These are phyloP conservation scores for Hoplias malabaricus DNA, from an alignment of 2,113 vertebrate species.

Conservation along the genomic window DNA sequence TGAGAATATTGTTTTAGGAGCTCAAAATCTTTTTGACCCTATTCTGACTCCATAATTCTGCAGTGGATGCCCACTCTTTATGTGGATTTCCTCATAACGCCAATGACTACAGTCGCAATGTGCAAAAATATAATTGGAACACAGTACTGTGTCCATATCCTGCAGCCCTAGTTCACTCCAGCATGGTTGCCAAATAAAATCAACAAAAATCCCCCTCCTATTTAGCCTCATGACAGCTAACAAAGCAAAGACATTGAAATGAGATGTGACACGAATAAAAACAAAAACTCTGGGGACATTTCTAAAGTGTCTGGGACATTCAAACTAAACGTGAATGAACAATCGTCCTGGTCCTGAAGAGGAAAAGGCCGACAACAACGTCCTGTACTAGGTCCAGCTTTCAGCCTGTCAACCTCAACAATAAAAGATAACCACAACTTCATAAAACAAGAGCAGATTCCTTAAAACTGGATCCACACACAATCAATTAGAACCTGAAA, in stretches of 20 bases:
- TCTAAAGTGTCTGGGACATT: not conserved
- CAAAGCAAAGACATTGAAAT: not conserved
- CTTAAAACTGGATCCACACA: not conserved
- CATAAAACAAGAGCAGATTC: not conserved
- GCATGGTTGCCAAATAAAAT: too few relatives aligned
- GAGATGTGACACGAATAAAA: not conserved
- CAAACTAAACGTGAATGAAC: not conserved
- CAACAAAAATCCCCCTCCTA: too few relatives aligned
- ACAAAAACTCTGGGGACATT: not conserved
- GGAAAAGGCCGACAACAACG: not conserved
- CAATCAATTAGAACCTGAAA: not conserved
- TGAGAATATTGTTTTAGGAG: too few relatives aligned
- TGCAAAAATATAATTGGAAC: too few relatives aligned
- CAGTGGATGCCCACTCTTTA: too few relatives aligned
- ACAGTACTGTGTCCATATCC: not conserved
- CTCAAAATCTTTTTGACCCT: too few relatives aligned
- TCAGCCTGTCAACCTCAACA: not conserved
- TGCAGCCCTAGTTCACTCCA: not conserved
- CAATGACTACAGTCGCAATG: too few relatives aligned
- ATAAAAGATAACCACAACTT: not conserved
- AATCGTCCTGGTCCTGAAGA: too few relatives aligned
- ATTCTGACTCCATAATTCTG: too few relatives aligned
- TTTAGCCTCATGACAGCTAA: too few relatives aligned
- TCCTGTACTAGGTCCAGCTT: not conserved
- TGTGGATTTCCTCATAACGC: too few relatives aligned